Conservation (phyloP, 2,113 vertebrate genomes). For the Scomber scombrus region DNA sequence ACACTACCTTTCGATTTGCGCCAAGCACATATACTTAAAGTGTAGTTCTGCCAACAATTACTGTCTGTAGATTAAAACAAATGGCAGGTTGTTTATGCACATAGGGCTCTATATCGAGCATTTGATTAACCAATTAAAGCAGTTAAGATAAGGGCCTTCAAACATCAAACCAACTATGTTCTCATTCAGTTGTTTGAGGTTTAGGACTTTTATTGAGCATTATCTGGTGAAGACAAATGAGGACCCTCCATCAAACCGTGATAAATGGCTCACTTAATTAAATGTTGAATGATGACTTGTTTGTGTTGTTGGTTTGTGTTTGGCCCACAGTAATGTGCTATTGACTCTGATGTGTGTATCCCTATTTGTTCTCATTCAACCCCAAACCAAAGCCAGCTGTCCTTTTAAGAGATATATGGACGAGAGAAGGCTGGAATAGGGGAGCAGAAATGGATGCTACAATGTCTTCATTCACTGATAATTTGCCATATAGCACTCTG, state of each 20-base stretch:
- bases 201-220: not conserved
- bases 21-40: no score
- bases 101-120: not conserved
- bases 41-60: no score
- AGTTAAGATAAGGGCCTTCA: not conserved
- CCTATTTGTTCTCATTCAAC: not conserved
- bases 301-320: constrained; percentile 10
- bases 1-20: not conserved
- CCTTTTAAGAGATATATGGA: constrained; percentile 2
- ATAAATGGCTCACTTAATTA: constrained; percentile 12
- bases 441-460: not conserved
- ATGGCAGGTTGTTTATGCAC: not conserved
- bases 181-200: not conserved
- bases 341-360: not conserved
- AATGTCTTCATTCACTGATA: no score
- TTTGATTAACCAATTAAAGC: not conserved
- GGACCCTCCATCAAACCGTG: constrained; percentile 8
- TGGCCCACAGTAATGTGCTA: constrained; percentile 7
- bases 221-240: constrained; percentile 10
- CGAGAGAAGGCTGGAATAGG: not conserved
- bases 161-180: not conserved
- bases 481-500: not conserved
- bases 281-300: constrained; percentile 25
- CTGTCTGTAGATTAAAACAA: not conserved
- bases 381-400: not conserved